Base-by-base conservation (phyloP, 2,113 vertebrate species). In the Copsychus sechellarum region DNA sequence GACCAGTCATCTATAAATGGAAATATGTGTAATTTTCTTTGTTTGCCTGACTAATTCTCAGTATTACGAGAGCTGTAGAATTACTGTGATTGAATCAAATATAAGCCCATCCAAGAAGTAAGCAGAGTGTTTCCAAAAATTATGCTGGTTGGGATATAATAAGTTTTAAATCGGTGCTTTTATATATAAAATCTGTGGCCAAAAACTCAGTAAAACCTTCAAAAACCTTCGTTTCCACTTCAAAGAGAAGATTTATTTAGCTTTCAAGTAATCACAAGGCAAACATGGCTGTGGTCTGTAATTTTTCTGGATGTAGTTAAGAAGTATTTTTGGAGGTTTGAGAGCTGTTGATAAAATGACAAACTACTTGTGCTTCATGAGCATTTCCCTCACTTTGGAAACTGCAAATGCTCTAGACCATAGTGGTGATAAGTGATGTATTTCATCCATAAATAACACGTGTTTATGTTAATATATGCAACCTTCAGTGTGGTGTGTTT, bases 181-280 rank as follows among this genome's bases (percentile, higher is more conserved):
- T 96, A 83, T 94, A 95, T 94, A 92, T 96, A 91, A 95, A 89
- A 93, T 78, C 47, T 92, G 84, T 85, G 83, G 88, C 61, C 12
- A 93, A 61, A 95, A 90, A 60, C 42, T 95, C 86, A 45, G 92
- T 80, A 83, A 93, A 93, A 88, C 58, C 64, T 91, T 96, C 43
- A 92, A 76, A 95, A 94, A 51, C 34, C 58, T 93, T 53, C 0
- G 3, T 89, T 91, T 81, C 67, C 79, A 77, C 92, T 95, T 96
- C 92, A 96, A 88, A 97, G 91, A 90, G 61, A 77, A 85, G 81
- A 95, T 90, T 96, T 97, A 95, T 97, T 95, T 96, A 95, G 96
- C 93, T 86, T 94, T 67, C 74, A 94, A 95, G 95, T 95, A 94
- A 97, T 97, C 92, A 96, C 88, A 97, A 95, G 92, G 96, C 90